phyloP scores from a whole-genome alignment of 2,888 invertebrate genomes.

The Gari tellinella region DNA sequence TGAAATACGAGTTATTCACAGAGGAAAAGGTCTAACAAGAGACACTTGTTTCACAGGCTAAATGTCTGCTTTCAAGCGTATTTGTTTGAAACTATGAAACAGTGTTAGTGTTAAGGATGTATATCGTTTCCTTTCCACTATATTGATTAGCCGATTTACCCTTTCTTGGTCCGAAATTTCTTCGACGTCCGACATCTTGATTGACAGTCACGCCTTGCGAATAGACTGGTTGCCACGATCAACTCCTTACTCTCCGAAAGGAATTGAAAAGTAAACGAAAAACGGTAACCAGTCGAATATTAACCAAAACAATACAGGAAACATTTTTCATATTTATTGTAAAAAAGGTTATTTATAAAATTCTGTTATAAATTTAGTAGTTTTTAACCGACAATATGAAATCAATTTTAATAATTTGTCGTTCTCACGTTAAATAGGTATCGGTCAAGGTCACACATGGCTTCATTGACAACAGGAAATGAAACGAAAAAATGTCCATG shows the following conservation, averaged over 20 bases:
- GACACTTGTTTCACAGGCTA: too few relatives aligned
- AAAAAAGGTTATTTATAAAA: too few relatives aligned
- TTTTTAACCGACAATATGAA: too few relatives aligned
- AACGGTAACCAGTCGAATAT: background rate
- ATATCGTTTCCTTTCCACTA: background rate
- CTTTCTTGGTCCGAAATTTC: slow-evolving; percentile 78
- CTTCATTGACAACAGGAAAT: slow-evolving; percentile 58
- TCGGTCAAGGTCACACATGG: slow-evolving; percentile 34
- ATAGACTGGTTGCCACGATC: slow-evolving; percentile 31
- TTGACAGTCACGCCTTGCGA: slow-evolving; percentile 65
- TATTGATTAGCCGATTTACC: slow-evolving; percentile 53
- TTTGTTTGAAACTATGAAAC: too few relatives aligned
- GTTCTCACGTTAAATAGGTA: too few relatives aligned
- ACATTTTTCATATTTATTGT: too few relatives aligned
- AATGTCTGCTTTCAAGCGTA: too few relatives aligned
- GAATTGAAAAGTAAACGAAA: background rate
- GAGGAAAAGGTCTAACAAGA: too few relatives aligned
- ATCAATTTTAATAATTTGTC: too few relatives aligned
- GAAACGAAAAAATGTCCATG: background rate
- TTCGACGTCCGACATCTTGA: slow-evolving; percentile 79
- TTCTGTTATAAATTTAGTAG: too few relatives aligned
- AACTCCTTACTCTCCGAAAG: background rate
- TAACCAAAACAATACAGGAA: too few relatives aligned
- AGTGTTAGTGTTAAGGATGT: too few relatives aligned
- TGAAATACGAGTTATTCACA: slow-evolving; percentile 4